Base-by-base conservation (phyloP, 2,888 invertebrate species). In the Caenorhabditis virilis region DNA sequence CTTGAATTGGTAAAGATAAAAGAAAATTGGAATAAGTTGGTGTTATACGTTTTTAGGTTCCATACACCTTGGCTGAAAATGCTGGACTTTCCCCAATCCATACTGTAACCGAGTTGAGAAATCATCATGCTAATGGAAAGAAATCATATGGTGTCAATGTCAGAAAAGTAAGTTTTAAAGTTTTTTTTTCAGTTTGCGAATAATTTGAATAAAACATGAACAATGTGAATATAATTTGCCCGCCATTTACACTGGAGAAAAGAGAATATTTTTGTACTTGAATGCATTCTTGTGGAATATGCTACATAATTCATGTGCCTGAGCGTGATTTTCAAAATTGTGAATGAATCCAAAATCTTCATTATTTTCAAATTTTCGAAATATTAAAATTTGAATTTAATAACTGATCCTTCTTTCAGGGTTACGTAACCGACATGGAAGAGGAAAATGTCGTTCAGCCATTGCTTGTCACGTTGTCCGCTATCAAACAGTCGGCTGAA, bases 371-470 rank as follows among this genome's bases (percentile, higher is more conserved):
- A n/a, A n/a, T n/a, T n/a, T n/a, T n/a, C n/a, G n/a, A n/a, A n/a
- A n/a, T n/a, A n/a, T n/a, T 43, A n/a, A 36, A 36, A 36, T 15
- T 36, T 15, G n/a, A 36, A 36, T 13, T 13, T 36, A 15, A 15
- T 9, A 7, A 36, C 13, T 5, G n/a, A 15, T 36, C n/a, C 7
- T 0, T 18, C 20, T 52, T 72, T 48, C 79, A 87, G 87, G 97
- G 97, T 52, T 89, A 91, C 72, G 94, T 98, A 77, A 93, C 95
- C 1, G 93, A 97, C 86, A 98, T 98, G 85, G 88, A 93, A 60
- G 92, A 93, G 73, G 97, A 98, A 86, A 91, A 93, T 86, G 97
- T 98, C 59, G 90, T 98, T 60, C 98, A 98, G 85, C 98, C 98
- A 43, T 88, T 98, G 77, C 88, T 97, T 83, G 98, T 99, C 51